Conservation (phyloP, 1,140 invertebrate species). For the Leucophenga varia region DNA sequence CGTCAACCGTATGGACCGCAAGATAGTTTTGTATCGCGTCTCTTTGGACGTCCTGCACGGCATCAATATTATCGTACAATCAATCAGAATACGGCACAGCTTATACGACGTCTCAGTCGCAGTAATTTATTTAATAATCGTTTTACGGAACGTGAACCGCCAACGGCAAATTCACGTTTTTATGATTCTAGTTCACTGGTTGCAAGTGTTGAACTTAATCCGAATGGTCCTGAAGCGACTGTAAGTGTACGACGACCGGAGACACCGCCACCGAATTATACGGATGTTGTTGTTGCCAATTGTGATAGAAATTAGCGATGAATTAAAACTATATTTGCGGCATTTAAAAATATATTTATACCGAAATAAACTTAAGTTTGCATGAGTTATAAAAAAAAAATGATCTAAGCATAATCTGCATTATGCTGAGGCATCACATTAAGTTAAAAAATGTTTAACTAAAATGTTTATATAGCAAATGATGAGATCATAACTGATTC, state of each 20-base stretch:
- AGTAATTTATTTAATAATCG: conserved; percentile 46
- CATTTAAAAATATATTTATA: neutral
- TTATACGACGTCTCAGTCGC: conserved; percentile 46
- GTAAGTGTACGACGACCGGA: conserved; percentile 30
- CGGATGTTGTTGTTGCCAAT: conserved; percentile 46
- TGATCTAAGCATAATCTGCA: no score
- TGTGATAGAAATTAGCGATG: conserved; percentile 40
- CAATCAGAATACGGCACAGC: conserved; percentile 48
- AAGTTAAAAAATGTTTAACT: no score
- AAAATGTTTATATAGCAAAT: no score
- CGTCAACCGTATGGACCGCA: conserved; percentile 33
- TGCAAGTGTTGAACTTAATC: no score
- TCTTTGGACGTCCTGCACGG: conserved; percentile 46
- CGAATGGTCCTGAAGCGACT: no score
- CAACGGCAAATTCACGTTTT: conserved; percentile 14
- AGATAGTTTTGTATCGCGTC: conserved; percentile 41
- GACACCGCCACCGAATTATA: conserved; percentile 45
- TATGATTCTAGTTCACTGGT: no score
- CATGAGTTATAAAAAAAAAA: no score
- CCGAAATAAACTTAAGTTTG: neutral
- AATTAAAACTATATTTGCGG: neutral
- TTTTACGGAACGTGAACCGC: conserved; percentile 5
- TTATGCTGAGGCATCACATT: no score
- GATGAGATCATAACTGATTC: no score
- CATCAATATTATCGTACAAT: conserved; percentile 47